A percentile compares a stretch with the other conserved stretches of the same genome.
These are phyloP conservation scores for Aleiodes alternator DNA, from an alignment of 2,888 invertebrate genomes.

Conservation along the genomic window DNA sequence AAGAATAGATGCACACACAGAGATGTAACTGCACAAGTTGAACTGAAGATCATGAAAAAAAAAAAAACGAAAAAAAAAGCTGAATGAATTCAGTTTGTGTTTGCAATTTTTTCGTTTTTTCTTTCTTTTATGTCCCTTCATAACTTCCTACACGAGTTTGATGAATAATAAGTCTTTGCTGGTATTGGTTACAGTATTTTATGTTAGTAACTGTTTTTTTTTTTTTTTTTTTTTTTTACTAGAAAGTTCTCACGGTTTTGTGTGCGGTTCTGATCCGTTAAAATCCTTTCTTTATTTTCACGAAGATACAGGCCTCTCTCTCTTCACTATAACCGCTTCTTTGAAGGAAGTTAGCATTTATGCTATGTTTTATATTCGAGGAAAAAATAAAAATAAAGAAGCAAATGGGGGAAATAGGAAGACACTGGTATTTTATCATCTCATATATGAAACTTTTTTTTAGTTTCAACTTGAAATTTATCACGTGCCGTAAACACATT, in stretches of 20 bases:
- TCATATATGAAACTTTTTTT: too few relatives aligned
- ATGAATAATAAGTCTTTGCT: constrained; percentile 10
- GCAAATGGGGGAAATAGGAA: not conserved
- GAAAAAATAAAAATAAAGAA: not conserved
- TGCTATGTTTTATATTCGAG: constrained; percentile 12
- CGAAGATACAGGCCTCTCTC: constrained; percentile 30
- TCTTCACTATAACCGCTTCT: not conserved
- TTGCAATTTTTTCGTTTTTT: not conserved
- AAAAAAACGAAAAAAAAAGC: not conserved
- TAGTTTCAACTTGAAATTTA: too few relatives aligned
- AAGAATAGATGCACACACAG: constrained; percentile 15
- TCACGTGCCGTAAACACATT: too few relatives aligned
- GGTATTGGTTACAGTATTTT: constrained; percentile 25
- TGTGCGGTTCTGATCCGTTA: constrained; percentile 40
- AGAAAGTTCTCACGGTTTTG: constrained; percentile 52
- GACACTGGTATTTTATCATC: not conserved
- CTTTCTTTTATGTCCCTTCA: not conserved
- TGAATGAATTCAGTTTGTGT: not conserved
- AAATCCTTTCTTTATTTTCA: constrained; percentile 27
- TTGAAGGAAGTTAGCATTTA: constrained; percentile 19
- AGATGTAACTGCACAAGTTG: constrained; percentile 17
- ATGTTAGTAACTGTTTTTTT: constrained; percentile 26
- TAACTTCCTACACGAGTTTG: constrained; percentile 6
- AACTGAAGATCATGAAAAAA: not conserved
- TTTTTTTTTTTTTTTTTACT: constrained; percentile 22